Evolutionary conservation across 2,113 vertebrate species (phyloP).

Genomic region (Oryzias celebensis): DNA sequence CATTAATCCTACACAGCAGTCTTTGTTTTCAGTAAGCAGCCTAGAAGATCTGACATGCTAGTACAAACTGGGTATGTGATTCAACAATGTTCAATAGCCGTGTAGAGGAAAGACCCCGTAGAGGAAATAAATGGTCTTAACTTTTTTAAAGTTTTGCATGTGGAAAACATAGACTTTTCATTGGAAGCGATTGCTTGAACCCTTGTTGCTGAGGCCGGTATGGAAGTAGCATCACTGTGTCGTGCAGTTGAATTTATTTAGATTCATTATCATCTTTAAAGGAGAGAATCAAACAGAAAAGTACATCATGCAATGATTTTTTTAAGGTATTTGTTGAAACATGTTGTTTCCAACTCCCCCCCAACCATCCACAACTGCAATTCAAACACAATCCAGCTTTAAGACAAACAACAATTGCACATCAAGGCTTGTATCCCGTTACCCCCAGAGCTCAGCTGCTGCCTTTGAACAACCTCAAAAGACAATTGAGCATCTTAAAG

Average conservation of each 20-base stretch:
- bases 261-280: not conserved
- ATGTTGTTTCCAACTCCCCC: not conserved
- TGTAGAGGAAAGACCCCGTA: too few species aligned
- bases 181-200: too few species aligned
- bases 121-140: too few species aligned
- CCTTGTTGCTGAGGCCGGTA: too few species aligned
- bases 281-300: not conserved
- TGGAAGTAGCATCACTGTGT: too few species aligned
- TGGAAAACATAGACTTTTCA: too few species aligned
- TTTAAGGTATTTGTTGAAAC: conserved; percentile 4
- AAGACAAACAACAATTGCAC: conserved; percentile 40
- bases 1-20: not conserved
- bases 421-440: conserved; percentile 18
- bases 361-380: not conserved
- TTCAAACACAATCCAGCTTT: conserved; percentile 21
- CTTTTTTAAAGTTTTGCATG: too few species aligned
- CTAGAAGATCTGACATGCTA: too few species aligned
- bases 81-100: too few species aligned
- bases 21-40: not conserved
- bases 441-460: conserved; percentile 46
- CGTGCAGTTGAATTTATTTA: too few species aligned
- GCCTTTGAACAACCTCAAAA: conserved; percentile 72
- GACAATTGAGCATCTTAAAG: conserved; percentile 72
- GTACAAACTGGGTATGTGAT: too few species aligned
- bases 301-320: conserved; percentile 7